phyloP scores from a whole-genome alignment of 2,888 invertebrate species.

The Syritta pipiens region DNA sequence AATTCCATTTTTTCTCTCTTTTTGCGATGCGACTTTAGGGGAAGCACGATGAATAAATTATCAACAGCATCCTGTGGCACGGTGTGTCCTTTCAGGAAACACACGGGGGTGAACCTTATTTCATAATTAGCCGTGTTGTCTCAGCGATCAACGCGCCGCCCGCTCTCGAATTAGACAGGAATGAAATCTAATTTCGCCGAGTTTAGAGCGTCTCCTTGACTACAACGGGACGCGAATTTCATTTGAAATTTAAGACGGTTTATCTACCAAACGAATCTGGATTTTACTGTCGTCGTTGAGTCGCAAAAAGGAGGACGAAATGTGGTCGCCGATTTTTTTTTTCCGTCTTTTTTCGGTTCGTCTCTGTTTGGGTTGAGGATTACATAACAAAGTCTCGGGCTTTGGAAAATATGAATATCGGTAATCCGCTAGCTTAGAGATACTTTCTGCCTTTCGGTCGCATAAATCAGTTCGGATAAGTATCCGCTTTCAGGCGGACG shows the following conservation, averaged over 20 bases:
- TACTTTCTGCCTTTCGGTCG: slow-evolving; percentile 30
- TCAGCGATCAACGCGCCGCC: too few species aligned
- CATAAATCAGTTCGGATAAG: slow-evolving; percentile 36
- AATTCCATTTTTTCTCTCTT: too few species aligned
- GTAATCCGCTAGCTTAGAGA: slow-evolving; percentile 51
- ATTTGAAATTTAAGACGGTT: slow-evolving; percentile 10
- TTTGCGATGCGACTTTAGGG: too few species aligned
- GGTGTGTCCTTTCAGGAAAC: neutral
- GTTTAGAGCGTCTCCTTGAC: slow-evolving; percentile 6
- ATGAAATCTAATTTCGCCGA: slow-evolving; percentile 23
- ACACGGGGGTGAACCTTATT: slow-evolving; percentile 29
- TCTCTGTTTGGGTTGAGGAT: slow-evolving; percentile 57
- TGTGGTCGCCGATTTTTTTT: too few species aligned
- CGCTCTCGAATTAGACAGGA: too few species aligned
- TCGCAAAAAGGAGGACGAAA: too few species aligned
- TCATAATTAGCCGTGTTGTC: slow-evolving; percentile 40
- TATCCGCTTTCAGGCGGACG: slow-evolving; percentile 16
- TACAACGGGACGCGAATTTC: slow-evolving; percentile 4
- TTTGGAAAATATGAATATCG: slow-evolving; percentile 56
- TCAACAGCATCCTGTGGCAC: slow-evolving; percentile 11
- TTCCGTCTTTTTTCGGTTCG: too few species aligned
- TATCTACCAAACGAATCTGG: slow-evolving; percentile 30
- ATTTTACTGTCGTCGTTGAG: slow-evolving; percentile 22
- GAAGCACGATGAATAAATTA: slow-evolving; percentile 34
- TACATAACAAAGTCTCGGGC: slow-evolving; percentile 32